Conservation (phyloP, 2,888 invertebrate species). For the Melanophora roralis region DNA sequence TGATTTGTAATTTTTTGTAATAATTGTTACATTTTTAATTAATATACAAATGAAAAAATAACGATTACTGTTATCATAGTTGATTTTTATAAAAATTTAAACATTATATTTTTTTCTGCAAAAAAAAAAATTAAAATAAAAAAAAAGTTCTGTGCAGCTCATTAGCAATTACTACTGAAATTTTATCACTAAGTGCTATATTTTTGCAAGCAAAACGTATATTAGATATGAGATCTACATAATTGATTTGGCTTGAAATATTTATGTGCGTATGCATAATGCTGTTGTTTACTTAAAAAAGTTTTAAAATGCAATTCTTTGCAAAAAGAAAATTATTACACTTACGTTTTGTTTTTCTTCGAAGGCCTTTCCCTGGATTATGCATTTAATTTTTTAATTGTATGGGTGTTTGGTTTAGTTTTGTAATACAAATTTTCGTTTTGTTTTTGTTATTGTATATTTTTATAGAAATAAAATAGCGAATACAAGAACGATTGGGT, state of each 20-base stretch:
- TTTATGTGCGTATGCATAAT: slow-evolving; percentile 38
- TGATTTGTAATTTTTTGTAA: too few species aligned
- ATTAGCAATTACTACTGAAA: not conserved
- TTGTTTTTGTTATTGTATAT: slow-evolving; percentile 30
- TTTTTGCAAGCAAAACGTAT: not conserved
- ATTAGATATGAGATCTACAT: not conserved
- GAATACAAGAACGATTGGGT: slow-evolving; percentile 42
- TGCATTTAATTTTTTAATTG: slow-evolving; percentile 44
- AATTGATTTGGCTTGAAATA: not conserved
- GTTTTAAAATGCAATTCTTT: not conserved
- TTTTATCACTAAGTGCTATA: not conserved
- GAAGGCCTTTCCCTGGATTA: slow-evolving; percentile 72
- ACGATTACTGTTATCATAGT: too few species aligned
- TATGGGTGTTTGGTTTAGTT: slow-evolving; percentile 38
- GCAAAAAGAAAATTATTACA: slow-evolving; percentile 56
- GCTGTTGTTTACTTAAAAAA: slow-evolving; percentile 18
- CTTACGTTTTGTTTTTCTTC: slow-evolving; percentile 74
- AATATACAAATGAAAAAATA: too few species aligned
- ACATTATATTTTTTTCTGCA: too few species aligned
- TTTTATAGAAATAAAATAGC: slow-evolving; percentile 44
- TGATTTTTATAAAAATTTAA: too few species aligned
- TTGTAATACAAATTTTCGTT: slow-evolving; percentile 46
- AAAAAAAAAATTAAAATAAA: too few species aligned
- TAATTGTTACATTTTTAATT: too few species aligned
- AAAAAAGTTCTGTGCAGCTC: too few species aligned